Percentiles rank a stretch among this genome's conserved stretches.
These are phyloP conservation scores for pig (Sus scrofa) DNA, from an alignment of 2,113 vertebrate species.

Conservation along the genomic window T2T-Sscrofa CM000813.6:115494001-115494500, in stretches of 20 bases:
- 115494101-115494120: neutral
- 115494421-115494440: neutral
- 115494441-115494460: neutral
- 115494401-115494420: no score
- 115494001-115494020: neutral
- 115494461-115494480: neutral
- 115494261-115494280: neutral
- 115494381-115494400: neutral
- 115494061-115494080: neutral
- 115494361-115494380: neutral
- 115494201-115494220: neutral
- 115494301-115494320: neutral
- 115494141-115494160: neutral
- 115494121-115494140: neutral
- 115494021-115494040: neutral
- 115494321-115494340: neutral
- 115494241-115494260: neutral
- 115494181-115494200: neutral
- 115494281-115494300: neutral
- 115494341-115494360: neutral
- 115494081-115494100: neutral
- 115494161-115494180: neutral
- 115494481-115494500: neutral
- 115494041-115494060: neutral
- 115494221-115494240: neutral